A percentile compares a stretch with the other conserved stretches of the same genome.
Conservation (phyloP, 2,797 vertebrate genomes). For the Sebastes hopkinsi region DNA sequence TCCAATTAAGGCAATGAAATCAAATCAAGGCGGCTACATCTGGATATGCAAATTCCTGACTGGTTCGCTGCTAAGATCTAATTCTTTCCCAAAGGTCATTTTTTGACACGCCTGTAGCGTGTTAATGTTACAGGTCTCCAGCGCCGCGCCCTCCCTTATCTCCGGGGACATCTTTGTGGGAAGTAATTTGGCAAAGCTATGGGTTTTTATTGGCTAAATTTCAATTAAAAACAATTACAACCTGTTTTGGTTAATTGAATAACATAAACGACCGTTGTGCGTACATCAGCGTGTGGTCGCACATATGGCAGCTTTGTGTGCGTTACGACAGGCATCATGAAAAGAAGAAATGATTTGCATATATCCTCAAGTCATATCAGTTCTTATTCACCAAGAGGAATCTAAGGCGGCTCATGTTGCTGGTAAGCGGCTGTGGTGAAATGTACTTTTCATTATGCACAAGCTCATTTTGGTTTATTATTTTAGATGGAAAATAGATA, state of each 20-base stretch:
- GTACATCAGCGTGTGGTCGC: not conserved
- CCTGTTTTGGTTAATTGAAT: conserved; percentile 68
- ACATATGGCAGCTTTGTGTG: conserved; percentile 44
- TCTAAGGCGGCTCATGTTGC: not conserved
- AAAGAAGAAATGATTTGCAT: not conserved
- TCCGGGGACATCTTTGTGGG: conserved; percentile 40
- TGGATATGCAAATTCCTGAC: conserved; percentile 77
- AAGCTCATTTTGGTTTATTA: not conserved
- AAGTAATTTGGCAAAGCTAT: conserved; percentile 64
- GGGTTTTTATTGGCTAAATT: conserved; percentile 68
- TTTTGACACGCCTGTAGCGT: conserved; percentile 70
- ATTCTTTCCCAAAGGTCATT: conserved; percentile 78
- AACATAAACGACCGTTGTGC: conserved; percentile 45
- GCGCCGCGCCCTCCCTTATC: conserved; percentile 40
- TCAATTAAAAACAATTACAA: conserved; percentile 74
- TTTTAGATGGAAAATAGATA: not conserved
- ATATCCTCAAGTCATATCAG: not conserved
- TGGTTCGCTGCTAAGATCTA: conserved; percentile 53
- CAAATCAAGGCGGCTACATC: conserved; percentile 73
- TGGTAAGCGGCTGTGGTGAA: not conserved
- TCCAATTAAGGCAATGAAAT: conserved; percentile 82
- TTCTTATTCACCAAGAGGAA: not conserved
- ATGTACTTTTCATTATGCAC: not conserved
- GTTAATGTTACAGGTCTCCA: conserved; percentile 45
- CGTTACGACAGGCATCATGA: not conserved